Evolutionary conservation across 2,113 vertebrate species (phyloP), one percentile per base, ranked within the genome.

Genomic region (Thunnus thynnus): DNA sequence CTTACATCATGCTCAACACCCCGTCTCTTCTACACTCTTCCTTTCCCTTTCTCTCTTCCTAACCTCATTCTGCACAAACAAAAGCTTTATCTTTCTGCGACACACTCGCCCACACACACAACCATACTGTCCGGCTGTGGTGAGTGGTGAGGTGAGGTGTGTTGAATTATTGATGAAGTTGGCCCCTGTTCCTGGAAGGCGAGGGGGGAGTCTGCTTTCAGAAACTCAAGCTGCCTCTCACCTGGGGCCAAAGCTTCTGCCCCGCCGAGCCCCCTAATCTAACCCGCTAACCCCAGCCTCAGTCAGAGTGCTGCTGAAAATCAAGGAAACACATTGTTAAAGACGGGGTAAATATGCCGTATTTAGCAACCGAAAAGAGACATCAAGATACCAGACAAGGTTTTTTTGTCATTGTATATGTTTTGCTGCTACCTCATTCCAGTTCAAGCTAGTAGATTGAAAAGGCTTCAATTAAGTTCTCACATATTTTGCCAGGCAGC

Each of bases 111-210:
- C 78, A 84, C 89, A 86, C 70, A 64, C 88, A 88, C 62, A 88
- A 72, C 75, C 80, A 52, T 57, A 78, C 72, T 44, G 47, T 78
- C 90, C 85, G 84, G 64, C 86, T 88, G 86, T 51, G 50, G 83
- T 46, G 47, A 92, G 89, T 85, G 84, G 90, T 86, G 91, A 92
- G 91, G 83, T 91, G 90, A 88, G 91, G 88, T 93, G 81, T 85
- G 89, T 85, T 95, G 93, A 95, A 95, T 95, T 93, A 95, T 95
- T 94, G 90, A 95, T 93, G 90, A 88, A 89, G 88, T 86, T 91
- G 89, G 90, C 87, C 91, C 86, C 88, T 90, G 88, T 94, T 95
- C 93, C 93, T 93, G 92, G 94, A 95, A 91, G 91, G 88, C 77
- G 63, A 86, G 54, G 71, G 72, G 83, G 85, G 94, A 83, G 92